Percentiles rank a stretch among this genome's conserved stretches.
These are phyloP conservation scores for Microctenopoma lineatum DNA, from an alignment of 2,797 vertebrate species.

Conservation along the genomic window DNA sequence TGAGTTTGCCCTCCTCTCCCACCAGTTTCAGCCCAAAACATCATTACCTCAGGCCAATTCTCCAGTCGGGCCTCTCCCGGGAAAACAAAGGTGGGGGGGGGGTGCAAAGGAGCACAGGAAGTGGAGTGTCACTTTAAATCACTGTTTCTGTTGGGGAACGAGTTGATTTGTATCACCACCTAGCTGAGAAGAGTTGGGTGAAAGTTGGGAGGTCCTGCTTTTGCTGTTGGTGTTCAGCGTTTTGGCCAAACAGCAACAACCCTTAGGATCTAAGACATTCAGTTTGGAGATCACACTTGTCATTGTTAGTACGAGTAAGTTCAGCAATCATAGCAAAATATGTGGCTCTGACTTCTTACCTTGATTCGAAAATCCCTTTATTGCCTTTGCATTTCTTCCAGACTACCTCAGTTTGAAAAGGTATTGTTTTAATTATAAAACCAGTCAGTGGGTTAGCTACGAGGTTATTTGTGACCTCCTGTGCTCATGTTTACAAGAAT, in stretches of 20 bases:
- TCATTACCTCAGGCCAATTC: conserved; percentile 61
- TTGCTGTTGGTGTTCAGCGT: not conserved
- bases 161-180: conserved; percentile 27
- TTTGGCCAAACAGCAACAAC: not conserved
- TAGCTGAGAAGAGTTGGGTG: conserved; percentile 1
- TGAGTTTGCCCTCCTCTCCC: conserved; percentile 18
- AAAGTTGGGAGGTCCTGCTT: conserved; percentile 3
- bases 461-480: no score
- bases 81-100: conserved; percentile 24
- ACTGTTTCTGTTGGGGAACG: conserved; percentile 9
- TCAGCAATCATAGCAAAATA: no score
- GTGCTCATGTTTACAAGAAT: no score
- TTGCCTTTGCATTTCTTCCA: no score
- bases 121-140: conserved; percentile 58
- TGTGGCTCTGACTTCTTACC: no score
- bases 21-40: conserved; percentile 44
- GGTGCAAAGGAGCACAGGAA: conserved; percentile 53
- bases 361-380: no score
- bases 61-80: conserved; percentile 15
- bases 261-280: not conserved
- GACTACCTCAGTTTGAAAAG: no score
- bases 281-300: not conserved
- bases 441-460: no score
- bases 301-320: not conserved
- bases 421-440: no score